Percentiles rank a stretch among this genome's conserved stretches.
These are phyloP conservation scores for Liasis olivaceus DNA, from an alignment of 2,797 vertebrate genomes.

Conservation along the genomic window DNA sequence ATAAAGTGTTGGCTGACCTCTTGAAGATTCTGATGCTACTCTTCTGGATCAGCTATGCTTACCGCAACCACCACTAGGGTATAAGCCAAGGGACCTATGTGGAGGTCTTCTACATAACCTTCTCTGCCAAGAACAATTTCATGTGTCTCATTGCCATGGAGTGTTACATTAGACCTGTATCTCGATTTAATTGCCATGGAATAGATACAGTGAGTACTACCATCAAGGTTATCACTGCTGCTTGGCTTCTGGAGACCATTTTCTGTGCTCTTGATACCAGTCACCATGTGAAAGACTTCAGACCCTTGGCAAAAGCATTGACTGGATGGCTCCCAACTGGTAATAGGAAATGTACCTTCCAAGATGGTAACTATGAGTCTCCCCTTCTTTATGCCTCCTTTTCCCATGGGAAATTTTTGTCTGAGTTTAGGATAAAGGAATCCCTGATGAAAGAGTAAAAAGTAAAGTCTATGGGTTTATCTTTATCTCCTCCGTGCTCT, in stretches of 20 bases:
- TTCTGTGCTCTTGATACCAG: background rate
- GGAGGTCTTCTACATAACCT: background rate
- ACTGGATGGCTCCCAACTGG: background rate
- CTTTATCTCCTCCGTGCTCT: slow-evolving; percentile 9
- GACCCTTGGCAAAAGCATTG: background rate
- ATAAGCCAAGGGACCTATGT: background rate
- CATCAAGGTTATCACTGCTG: background rate
- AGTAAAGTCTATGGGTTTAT: background rate
- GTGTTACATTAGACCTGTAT: background rate
- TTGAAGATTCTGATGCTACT: slow-evolving; percentile 5
- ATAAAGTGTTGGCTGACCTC: background rate
- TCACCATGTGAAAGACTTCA: background rate
- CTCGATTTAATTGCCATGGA: background rate
- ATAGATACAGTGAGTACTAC: background rate
- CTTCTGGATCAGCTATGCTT: slow-evolving; percentile 9
- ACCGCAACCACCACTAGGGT: background rate
- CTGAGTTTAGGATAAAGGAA: background rate
- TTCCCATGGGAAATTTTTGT: slow-evolving; percentile 3
- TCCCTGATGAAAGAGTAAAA: background rate
- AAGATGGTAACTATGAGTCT: background rate
- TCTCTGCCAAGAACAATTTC: slow-evolving; percentile 13
- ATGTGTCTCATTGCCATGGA: background rate
- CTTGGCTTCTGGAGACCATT: background rate
- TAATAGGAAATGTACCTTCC: background rate
- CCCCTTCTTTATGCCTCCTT: background rate